Evolutionary conservation across 2,113 vertebrate species (phyloP).

Genomic region (Jacana jacana): DNA sequence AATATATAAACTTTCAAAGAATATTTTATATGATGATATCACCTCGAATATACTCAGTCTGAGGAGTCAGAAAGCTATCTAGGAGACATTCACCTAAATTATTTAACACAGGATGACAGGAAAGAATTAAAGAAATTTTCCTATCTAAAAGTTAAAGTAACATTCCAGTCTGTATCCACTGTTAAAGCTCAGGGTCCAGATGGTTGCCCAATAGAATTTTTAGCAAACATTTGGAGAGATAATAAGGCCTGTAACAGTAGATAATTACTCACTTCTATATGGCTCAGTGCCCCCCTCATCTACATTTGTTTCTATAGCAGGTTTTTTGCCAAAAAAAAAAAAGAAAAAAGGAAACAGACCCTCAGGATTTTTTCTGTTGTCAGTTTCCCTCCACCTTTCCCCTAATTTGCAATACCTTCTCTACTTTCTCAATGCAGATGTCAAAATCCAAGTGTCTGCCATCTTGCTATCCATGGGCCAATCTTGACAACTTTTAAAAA

Average conservation of each 20-base stretch:
- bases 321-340: constrained; percentile 51
- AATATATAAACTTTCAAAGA: constrained; percentile 52
- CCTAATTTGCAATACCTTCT: background rate
- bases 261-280: constrained; percentile 81
- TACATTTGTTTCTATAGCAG: constrained; percentile 73
- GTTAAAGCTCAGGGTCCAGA: constrained; percentile 79
- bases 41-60: constrained; percentile 60
- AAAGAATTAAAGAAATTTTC: constrained; percentile 74
- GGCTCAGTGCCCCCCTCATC: constrained; percentile 75
- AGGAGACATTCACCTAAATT: constrained; percentile 73
- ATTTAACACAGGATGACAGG: constrained; percentile 73
- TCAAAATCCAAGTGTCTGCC: background rate
- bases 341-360: background rate
- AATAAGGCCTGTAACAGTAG: constrained; percentile 81
- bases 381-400: background rate
- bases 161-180: constrained; percentile 63
- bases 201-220: constrained; percentile 83
- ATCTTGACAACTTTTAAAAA: background rate
- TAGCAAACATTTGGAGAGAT: constrained; percentile 84
- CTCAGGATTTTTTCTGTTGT: background rate
- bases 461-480: background rate
- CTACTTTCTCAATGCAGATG: background rate
- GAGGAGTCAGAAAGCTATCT: constrained; percentile 55
- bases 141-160: constrained; percentile 67
- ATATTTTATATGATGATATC: constrained; percentile 65